Percentiles rank a stretch among this genome's conserved stretches.
These are phyloP conservation scores for Anoura caudifer DNA, from an alignment of 2,113 vertebrate species.

Conservation along the genomic window DNA sequence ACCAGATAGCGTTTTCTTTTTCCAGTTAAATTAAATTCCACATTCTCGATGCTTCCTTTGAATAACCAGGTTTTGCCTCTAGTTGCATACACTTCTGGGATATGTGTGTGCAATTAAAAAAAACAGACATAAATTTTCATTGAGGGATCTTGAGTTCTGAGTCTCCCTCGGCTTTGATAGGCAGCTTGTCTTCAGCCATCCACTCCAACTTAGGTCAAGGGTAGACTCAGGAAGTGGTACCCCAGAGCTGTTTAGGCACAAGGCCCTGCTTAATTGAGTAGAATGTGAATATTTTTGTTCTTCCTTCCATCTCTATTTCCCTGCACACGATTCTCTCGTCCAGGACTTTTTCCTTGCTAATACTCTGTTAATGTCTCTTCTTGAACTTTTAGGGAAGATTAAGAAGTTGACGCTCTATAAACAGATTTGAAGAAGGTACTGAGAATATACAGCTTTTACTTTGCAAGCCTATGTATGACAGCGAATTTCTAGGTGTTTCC, in stretches of 20 bases:
- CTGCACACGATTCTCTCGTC: neutral
- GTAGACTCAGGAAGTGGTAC: neutral
- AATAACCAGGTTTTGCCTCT: neutral
- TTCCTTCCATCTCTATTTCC: neutral
- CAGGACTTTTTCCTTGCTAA: neutral
- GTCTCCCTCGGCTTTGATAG: neutral
- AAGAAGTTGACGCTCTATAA: neutral
- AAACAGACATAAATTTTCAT: neutral
- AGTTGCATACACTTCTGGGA: neutral
- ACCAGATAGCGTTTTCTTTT: neutral
- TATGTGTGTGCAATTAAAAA: neutral
- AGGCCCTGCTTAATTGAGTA: neutral
- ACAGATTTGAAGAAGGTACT: neutral
- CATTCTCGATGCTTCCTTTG: neutral
- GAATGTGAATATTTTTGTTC: neutral
- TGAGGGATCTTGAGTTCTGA: neutral
- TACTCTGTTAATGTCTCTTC: neutral
- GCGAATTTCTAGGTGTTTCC: neutral
- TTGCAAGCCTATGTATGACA: fast-evolving
- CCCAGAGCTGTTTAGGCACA: neutral
- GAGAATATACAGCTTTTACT: neutral
- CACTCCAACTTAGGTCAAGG: neutral
- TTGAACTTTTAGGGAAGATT: neutral
- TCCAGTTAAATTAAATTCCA: neutral
- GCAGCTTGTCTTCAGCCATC: neutral